Conservation (phyloP, 2,797 vertebrate genomes). For the Oreonectes daqikongensis region DNA sequence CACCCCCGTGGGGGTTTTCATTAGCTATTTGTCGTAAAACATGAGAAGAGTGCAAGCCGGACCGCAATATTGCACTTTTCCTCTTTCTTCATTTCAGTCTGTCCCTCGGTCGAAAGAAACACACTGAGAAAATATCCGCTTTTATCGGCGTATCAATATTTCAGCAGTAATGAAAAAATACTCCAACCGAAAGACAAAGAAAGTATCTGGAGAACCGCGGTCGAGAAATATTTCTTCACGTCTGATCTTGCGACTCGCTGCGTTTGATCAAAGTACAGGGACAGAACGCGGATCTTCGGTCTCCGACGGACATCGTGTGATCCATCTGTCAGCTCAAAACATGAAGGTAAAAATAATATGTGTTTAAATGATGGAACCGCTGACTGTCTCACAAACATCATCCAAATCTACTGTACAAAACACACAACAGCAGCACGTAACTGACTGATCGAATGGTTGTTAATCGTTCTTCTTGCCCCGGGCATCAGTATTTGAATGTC, state of each 20-base stretch:
- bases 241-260: constrained; percentile 24
- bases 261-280: constrained; percentile 33
- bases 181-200: constrained; percentile 62
- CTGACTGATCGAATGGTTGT: too few relatives aligned
- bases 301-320: constrained; percentile 10
- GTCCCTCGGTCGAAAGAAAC: constrained; percentile 75
- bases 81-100: constrained; percentile 68
- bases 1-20: constrained; percentile 77
- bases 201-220: constrained; percentile 52
- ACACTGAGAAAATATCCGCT: constrained; percentile 72
- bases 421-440: too few relatives aligned
- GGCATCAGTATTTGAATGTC: too few relatives aligned
- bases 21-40: constrained; percentile 82
- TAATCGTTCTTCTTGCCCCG: too few relatives aligned
- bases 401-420: too few relatives aligned
- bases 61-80: constrained; percentile 70
- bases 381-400: too few relatives aligned
- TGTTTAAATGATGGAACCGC: neutral
- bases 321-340: constrained; percentile 15
- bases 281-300: neutral
- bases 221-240: constrained; percentile 50
- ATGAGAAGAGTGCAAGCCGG: constrained; percentile 71
- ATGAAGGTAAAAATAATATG: neutral
- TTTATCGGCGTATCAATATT: constrained; percentile 77
- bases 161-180: constrained; percentile 73